Evolutionary conservation across 2,797 vertebrate species (phyloP), one percentile per base, ranked within the genome.

Genomic region (Lithobates sylvaticus): DNA sequence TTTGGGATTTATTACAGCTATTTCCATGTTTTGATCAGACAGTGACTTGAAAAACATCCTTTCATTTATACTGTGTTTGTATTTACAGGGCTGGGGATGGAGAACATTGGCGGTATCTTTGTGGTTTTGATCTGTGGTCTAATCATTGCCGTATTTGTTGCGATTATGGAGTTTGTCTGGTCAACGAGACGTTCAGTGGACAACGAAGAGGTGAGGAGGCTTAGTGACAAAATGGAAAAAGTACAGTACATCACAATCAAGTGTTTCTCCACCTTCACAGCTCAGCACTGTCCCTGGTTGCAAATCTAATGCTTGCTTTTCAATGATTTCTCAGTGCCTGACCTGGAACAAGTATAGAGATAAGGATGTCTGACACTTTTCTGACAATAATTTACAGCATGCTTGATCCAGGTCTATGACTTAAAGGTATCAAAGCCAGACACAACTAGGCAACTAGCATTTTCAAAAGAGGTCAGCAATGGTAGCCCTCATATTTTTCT

Each of bases 161-260:
- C 97, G 3, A 95, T 98, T 89, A 97, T 97, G 96, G 97, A 98
- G 90, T 98, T 98, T 84, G 96, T 98, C 81, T 98, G 97, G 97
- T 97, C 97, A 76, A 97, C 97, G 0, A 95, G 97, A 68, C 96
- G 95, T 92, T 96, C 97, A 0, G 96, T 96, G 34, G 97, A 97
- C 92, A 96, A 95, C 0, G 97, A 98, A 90, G 97, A 98, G 97
- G 97, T 98, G 94, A 95, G 81, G 9, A 23, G 32, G 29, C 9
- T 67, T 67, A 16, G 12, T 61, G 54, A 58, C 64, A 18, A 39
- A 34, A 34, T 10, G 5, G 34, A 26, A n/a, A 26, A 29, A 18
- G 8, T 32, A 27, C 16, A 61, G 10, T 23, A 61, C 21, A 61
- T 61, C 1, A 8, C 21, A 61, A 12, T 23, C 54, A 61, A 23